Evolutionary conservation across 2,797 vertebrate species (phyloP).

Genomic region (Bovichtus variegatus): DNA sequence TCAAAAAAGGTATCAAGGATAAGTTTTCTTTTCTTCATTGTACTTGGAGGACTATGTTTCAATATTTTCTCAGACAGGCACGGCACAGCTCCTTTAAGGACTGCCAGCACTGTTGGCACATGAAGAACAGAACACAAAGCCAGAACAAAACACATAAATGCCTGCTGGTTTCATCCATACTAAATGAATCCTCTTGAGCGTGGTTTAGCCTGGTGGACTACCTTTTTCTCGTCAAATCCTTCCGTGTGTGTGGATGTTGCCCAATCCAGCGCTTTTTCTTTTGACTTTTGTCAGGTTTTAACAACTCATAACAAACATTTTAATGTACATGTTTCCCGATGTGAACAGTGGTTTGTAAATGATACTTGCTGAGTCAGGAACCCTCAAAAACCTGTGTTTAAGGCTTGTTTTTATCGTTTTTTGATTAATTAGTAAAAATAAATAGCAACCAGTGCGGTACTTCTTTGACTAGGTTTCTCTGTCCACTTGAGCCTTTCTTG

Average conservation of each 20-base stretch:
- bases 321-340: background rate
- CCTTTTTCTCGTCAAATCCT: constrained; percentile 20
- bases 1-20: constrained; percentile 46
- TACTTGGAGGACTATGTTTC: constrained; percentile 54
- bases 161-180: constrained; percentile 57
- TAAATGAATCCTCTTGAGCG: constrained; percentile 61
- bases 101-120: constrained; percentile 70
- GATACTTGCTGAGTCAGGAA: background rate
- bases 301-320: background rate
- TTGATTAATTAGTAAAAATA: too few species aligned
- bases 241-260: constrained; percentile 42
- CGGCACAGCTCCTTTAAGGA: constrained; percentile 44
- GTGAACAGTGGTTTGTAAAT: background rate
- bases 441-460: too few species aligned
- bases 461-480: background rate
- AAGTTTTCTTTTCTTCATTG: constrained; percentile 50
- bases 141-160: constrained; percentile 72
- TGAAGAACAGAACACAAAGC: constrained; percentile 60
- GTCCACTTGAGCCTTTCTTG: background rate
- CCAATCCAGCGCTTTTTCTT: constrained; percentile 25
- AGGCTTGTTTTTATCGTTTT: background rate
- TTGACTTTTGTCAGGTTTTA: constrained; percentile 17
- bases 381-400: too few species aligned
- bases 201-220: constrained; percentile 41
- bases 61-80: constrained; percentile 58